Percentiles rank a stretch among this genome's conserved stretches.
Evolutionary conservation across 92 coral and sea anemone genomes (phyloP).

Genomic region (Actinernus sp.): DNA sequence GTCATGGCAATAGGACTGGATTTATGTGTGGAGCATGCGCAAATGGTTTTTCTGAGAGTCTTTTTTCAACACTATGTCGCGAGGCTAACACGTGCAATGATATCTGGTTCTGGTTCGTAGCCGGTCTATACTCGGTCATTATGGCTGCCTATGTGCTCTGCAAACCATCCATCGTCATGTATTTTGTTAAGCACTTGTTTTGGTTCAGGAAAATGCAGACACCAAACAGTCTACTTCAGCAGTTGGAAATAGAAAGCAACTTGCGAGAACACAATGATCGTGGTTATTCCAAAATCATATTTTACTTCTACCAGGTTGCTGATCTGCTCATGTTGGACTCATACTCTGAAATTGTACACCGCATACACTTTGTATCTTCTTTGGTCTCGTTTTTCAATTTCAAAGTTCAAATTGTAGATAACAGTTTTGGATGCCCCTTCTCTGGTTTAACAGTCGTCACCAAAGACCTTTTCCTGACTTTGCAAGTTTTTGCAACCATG

Average conservation of each 20-base stretch:
- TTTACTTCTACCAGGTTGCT: conserved; percentile 85
- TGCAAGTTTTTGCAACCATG: conserved; percentile 57
- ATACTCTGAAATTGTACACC: conserved; percentile 9
- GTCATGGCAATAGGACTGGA: conserved; percentile 82
- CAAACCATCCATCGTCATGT: conserved; percentile 66
- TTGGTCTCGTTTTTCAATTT: conserved; percentile 81
- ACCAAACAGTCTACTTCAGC: too few relatives aligned
- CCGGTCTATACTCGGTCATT: conserved; percentile 15
- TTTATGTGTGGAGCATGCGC: conserved; percentile 78
- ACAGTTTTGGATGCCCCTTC: conserved; percentile 71
- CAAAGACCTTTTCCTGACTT: conserved; percentile 59
- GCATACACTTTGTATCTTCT: conserved; percentile 37
- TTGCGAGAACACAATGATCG: too few relatives aligned
- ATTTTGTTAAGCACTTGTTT: conserved; percentile 46
- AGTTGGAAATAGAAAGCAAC: too few relatives aligned
- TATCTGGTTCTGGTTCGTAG: conserved; percentile 75
- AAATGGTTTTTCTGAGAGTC: conserved; percentile 70
- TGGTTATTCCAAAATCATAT: conserved; percentile 74
- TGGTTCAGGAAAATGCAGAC: too few relatives aligned
- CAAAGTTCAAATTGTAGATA: conserved; percentile 24
- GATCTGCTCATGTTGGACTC: conserved; percentile 59
- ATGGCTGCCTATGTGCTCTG: conserved; percentile 70
- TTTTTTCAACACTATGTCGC: conserved; percentile 65
- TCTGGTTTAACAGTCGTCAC: conserved; percentile 82
- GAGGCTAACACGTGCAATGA: conserved; percentile 46